Base-by-base conservation (phyloP, 2,888 invertebrate species). In the Hoplodrina blanda region DNA sequence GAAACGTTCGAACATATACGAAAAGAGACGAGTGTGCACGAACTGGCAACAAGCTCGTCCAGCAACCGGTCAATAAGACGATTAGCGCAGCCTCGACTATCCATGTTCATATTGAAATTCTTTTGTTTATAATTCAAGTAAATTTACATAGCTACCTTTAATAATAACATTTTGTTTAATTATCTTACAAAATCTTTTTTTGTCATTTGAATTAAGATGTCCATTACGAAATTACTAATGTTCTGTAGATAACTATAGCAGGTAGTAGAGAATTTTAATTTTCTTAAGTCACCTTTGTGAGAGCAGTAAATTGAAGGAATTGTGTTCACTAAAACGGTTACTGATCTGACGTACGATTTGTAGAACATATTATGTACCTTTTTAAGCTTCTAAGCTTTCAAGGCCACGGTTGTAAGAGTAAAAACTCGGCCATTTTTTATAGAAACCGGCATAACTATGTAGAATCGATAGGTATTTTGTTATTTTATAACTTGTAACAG, bases 41-140 rank as follows among this genome's bases (percentile, higher is more conserved):
- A 94, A 93, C 92, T 90, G 93, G 94, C 94, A 93, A 95, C 95
- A 92, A 92, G 89, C 92, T 87, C 92, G 95, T 94, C 94, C 94
- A 92, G 88, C 90, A 94, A 95, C 96, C 96, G 96, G 96, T 96
- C 96, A 96, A 96, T 96, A 96, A 94, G 95, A 93, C 93, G 94
- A 95, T 95, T 95, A 94, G 94, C 92, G 93, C 92, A 93, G 91
- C 91, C 89, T 90, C 88, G 88, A 88, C 86, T 87, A 88, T 88
- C 87, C 85, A 88, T 85, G 89, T 85, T 88, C 83, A 77, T 87
- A 90, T 84, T 87, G 75, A 90, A 90, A 90, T 91, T 91, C 89
- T 93, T 93, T 92, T 92, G 90, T 92, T 90, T 87, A 79, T 79
- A 74, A 81, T 78, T 83, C 69, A 72, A 72, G 73, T 72, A 67